These are phyloP conservation scores for Vidua macroura DNA, from an alignment of 2,113 vertebrate genomes.

Conservation along the genomic window DNA sequence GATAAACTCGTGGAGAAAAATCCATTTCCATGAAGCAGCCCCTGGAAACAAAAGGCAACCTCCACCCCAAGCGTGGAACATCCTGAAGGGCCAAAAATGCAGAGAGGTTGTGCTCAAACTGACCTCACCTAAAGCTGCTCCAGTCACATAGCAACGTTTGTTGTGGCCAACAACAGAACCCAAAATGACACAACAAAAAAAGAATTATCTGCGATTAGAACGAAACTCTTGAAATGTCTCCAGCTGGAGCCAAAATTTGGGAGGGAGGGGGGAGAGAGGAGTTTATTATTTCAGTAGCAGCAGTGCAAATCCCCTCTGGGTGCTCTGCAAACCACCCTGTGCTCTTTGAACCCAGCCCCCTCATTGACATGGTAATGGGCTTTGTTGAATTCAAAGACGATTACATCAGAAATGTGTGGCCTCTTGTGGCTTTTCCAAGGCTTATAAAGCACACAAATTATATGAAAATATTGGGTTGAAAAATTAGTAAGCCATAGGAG, in stretches of 20 bases:
- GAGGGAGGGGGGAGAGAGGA: slow-evolving; percentile 18
- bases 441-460: slow-evolving; percentile 83
- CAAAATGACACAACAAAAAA: slow-evolving; percentile 74
- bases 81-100: slow-evolving; percentile 12
- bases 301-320: slow-evolving; percentile 75
- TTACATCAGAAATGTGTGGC: slow-evolving; percentile 80
- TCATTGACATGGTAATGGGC: slow-evolving; percentile 77
- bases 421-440: slow-evolving; percentile 77
- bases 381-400: slow-evolving; percentile 86
- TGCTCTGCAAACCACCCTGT: slow-evolving; percentile 64
- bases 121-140: slow-evolving; percentile 19
- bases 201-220: slow-evolving; percentile 77
- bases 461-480: slow-evolving; percentile 82
- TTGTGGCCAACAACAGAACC: slow-evolving; percentile 64
- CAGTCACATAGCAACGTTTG: slow-evolving; percentile 63
- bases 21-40: not conserved
- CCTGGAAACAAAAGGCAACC: not conserved
- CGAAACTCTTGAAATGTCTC: slow-evolving; percentile 61
- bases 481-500: slow-evolving; percentile 82
- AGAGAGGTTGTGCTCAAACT: not conserved
- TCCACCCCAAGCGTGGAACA: not conserved
- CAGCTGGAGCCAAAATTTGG: slow-evolving; percentile 65
- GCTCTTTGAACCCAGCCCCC: slow-evolving; percentile 69
- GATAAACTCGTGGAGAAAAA: not conserved
- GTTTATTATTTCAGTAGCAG: slow-evolving; percentile 86